Conservation (phyloP, 2,888 invertebrate genomes). For the Calephelis perditalis region DNA sequence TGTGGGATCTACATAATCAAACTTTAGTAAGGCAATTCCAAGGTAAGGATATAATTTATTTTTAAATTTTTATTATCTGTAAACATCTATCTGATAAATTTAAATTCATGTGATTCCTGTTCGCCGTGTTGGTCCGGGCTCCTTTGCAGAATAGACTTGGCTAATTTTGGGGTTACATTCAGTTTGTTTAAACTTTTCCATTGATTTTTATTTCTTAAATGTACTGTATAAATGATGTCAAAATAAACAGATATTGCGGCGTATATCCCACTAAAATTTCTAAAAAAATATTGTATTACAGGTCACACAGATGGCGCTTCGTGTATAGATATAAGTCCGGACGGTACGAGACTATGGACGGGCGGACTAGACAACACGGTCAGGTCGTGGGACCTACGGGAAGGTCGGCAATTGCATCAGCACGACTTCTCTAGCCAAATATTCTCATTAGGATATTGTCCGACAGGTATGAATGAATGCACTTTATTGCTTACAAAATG, state of each 20-base stretch:
- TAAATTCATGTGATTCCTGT: too few species aligned
- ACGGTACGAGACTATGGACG: constrained; percentile 93
- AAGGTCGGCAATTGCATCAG: constrained; percentile 95
- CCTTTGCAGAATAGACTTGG: too few species aligned
- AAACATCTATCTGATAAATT: too few species aligned
- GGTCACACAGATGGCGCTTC: constrained; percentile 98
- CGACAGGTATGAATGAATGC: constrained; percentile 79
- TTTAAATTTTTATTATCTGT: neutral
- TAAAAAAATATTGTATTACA: constrained; percentile 29
- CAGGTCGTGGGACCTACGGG: constrained; percentile 96
- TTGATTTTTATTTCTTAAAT: too few species aligned
- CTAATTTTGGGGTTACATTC: too few species aligned
- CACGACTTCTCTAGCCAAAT: constrained; percentile 96
- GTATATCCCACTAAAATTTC: too few species aligned
- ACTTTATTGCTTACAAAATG: too few species aligned
- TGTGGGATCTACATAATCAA: constrained; percentile 96
- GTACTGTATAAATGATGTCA: neutral
- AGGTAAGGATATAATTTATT: constrained; percentile 28
- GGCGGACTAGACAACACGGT: constrained; percentile 98
- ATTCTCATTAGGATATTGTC: constrained; percentile 93
- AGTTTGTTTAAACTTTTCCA: too few species aligned
- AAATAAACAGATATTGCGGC: neutral
- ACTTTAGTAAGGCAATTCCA: constrained; percentile 94
- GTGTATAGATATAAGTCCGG: constrained; percentile 97
- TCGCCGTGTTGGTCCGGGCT: too few species aligned